Evolutionary conservation across 2,797 vertebrate genomes (phyloP).

Genomic region (Crypturellus tataupa): DNA sequence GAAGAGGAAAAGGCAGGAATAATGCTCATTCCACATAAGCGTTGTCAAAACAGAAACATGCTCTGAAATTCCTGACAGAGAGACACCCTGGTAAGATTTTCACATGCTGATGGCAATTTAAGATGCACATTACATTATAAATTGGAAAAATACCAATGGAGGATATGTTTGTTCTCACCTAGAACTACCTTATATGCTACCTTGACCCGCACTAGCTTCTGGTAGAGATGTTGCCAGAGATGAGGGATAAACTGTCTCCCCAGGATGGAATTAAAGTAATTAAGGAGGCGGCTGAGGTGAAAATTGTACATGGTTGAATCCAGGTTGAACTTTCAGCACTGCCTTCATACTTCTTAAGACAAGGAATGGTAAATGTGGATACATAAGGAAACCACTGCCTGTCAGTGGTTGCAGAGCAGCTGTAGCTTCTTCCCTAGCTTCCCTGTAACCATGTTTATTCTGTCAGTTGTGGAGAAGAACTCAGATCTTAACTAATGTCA

Average conservation of each 20-base stretch:
- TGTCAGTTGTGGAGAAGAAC: background rate
- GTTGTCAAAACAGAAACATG: background rate
- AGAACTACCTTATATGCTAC: background rate
- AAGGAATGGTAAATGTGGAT: background rate
- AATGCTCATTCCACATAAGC: background rate
- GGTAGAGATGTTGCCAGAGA: background rate
- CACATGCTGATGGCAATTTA: background rate
- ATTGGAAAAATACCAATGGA: background rate
- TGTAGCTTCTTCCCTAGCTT: background rate
- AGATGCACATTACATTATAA: background rate
- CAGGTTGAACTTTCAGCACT: no score
- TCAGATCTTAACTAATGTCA: background rate
- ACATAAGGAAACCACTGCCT: background rate
- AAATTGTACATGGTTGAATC: background rate
- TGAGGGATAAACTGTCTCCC: background rate
- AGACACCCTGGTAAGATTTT: background rate
- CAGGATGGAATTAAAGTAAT: background rate
- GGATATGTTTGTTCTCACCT: background rate
- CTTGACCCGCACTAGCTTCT: background rate
- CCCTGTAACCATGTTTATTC: background rate
- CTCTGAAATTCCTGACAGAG: background rate
- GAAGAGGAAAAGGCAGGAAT: background rate
- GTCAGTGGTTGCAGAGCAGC: background rate
- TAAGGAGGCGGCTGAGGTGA: background rate
- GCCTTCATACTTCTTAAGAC: background rate